Evolutionary conservation across 2,113 vertebrate genomes (phyloP), one percentile per base, ranked within the genome.

Genomic region (Embiotoca jacksoni): DNA sequence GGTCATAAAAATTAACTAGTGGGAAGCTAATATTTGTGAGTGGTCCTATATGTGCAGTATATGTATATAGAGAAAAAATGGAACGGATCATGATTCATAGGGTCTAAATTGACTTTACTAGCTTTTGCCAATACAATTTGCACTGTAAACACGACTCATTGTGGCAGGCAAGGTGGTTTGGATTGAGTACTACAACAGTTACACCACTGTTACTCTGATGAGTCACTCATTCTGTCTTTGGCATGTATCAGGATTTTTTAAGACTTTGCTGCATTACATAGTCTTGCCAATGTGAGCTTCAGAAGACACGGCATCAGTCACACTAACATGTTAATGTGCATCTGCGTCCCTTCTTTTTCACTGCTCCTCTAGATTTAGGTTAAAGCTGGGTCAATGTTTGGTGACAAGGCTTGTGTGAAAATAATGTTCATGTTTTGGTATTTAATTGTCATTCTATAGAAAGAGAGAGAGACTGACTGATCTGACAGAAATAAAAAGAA

Each of bases 1-100:
- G 56, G 74, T 83, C 77, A 55, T 89, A 84, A 88, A 89, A 72
- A 92, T 91, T 58, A 91, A 88, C 82, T 78, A 83, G 65, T 52
- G 55, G 80, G 82, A 78, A 81, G 52, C 86, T 81, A 76, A 91
- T 88, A 49, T 39, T 41, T 23, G 41, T 70, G 9, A 30, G 37
- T 68, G 49, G 23, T 23, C 23, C 23, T 57, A 5, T 50, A 41
- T 59, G 15, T 54, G 59, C 60, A 74, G 35, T 75, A 14, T n/a
- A 46, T 46, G 5, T 65, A 16, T 61, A 58, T 54, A 9, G 0
- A 49, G 1, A 64, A 15, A 47, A 15, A 7, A 15, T 10, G 10
- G 8, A 58, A n/a, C 41, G 0, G 4, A 33, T 60, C 1, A 33
- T 23, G 7, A 11, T 1, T 56, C 15, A 33, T 49, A 46, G 52